Evolutionary conservation across 1,140 invertebrate species (phyloP).

Genomic region (Kradibia gibbosae): DNA sequence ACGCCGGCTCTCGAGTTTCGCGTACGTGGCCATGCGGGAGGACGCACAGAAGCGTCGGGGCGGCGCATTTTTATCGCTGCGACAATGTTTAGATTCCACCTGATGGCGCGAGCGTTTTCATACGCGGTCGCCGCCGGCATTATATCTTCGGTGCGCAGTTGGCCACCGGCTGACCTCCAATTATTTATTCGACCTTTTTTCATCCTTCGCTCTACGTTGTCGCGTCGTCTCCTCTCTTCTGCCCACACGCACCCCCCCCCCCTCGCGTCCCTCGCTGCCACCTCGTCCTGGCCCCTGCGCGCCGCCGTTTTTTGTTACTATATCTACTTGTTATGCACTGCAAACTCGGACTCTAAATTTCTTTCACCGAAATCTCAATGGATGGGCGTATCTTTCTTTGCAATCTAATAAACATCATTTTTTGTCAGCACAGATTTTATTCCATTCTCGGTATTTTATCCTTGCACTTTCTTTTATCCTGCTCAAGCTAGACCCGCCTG

Average conservation of each 20-base stretch:
- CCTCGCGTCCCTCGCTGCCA: no score
- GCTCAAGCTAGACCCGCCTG: background rate
- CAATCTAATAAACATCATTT: background rate
- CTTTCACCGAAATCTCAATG: background rate
- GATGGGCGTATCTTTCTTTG: background rate
- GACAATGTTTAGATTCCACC: constrained; percentile 62
- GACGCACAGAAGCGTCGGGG: constrained; percentile 53
- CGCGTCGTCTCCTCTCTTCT: no score
- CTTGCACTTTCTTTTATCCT: background rate
- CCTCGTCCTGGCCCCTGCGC: no score
- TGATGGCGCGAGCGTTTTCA: constrained; percentile 32
- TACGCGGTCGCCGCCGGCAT: background rate
- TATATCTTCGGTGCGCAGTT: background rate
- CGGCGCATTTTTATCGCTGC: constrained; percentile 53
- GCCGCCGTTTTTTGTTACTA: background rate
- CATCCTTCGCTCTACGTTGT: background rate
- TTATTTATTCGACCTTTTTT: background rate
- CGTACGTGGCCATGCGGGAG: background rate
- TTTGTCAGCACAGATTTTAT: background rate
- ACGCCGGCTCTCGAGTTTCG: background rate
- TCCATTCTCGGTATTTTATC: background rate
- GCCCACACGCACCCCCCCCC: no score
- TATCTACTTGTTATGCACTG: background rate
- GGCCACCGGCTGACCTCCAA: background rate
- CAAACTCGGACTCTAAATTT: constrained; percentile 2